These are phyloP conservation scores for Syndactyla subalaris DNA, from an alignment of 2,797 vertebrate genomes.

Conservation along the genomic window DNA sequence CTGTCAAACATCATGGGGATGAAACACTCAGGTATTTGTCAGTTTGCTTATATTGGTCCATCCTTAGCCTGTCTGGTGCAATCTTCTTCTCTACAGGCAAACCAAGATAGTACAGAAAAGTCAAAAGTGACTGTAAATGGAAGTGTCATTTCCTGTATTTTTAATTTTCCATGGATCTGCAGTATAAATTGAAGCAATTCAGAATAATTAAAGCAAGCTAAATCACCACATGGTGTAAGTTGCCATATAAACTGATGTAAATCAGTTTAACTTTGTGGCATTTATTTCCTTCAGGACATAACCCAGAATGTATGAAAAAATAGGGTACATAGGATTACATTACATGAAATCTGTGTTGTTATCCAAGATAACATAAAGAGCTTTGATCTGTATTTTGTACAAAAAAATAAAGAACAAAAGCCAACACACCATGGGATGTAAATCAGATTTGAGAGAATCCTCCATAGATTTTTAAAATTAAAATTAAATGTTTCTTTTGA, in stretches of 20 bases:
- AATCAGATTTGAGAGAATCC: background rate
- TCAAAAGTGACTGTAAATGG: background rate
- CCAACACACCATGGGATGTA: background rate
- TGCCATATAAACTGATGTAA: background rate
- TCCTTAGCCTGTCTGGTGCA: background rate
- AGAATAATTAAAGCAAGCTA: background rate
- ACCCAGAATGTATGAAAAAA: background rate
- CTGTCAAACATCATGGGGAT: background rate
- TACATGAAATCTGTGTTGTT: background rate
- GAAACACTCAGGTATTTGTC: background rate
- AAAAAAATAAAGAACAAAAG: background rate
- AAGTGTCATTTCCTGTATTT: background rate
- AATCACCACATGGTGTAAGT: background rate
- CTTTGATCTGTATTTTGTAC: background rate
- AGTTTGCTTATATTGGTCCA: background rate
- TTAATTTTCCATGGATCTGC: background rate
- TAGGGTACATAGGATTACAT: background rate
- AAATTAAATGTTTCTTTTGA: background rate
- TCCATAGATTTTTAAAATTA: background rate
- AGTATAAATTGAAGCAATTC: background rate
- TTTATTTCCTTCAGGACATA: background rate
- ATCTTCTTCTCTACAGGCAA: background rate
- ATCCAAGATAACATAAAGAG: background rate
- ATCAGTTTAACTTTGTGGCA: background rate
- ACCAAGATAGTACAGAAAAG: background rate